Conservation (phyloP, 2,113 vertebrate genomes). For the Probosciger aterrimus region DNA sequence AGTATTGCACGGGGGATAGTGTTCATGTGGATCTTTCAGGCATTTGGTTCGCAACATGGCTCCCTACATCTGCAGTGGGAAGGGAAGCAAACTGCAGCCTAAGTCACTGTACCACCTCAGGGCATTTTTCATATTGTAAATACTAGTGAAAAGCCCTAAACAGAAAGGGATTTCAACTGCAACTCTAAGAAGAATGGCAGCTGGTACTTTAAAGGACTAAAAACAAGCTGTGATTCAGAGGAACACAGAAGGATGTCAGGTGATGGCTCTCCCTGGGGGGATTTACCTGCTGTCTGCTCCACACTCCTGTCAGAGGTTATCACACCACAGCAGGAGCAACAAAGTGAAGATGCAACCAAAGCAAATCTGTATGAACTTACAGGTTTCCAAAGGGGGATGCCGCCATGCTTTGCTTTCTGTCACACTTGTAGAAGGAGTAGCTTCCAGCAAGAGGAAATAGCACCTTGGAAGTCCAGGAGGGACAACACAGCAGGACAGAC, state of each 20-base stretch:
- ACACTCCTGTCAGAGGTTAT: background rate
- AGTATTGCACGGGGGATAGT: background rate
- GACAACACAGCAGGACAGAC: background rate
- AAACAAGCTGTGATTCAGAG: background rate
- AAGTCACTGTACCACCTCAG: background rate
- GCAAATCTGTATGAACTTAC: fast-evolving
- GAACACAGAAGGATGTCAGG: background rate
- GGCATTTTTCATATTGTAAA: background rate
- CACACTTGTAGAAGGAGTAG: background rate
- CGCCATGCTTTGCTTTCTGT: no score
- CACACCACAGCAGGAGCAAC: background rate
- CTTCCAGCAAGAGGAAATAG: background rate
- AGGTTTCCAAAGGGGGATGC: background rate
- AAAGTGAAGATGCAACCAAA: background rate
- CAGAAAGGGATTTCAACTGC: background rate
- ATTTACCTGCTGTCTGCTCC: background rate
- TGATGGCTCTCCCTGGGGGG: background rate
- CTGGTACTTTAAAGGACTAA: background rate
- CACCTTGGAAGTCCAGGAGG: background rate
- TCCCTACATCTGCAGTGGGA: background rate
- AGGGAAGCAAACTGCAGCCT: background rate
- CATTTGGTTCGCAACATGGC: background rate
- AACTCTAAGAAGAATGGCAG: background rate
- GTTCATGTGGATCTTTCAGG: background rate
- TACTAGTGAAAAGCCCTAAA: background rate